phyloP scores from a whole-genome alignment of 1,140 invertebrate genomes.

The Samia ricini region DNA sequence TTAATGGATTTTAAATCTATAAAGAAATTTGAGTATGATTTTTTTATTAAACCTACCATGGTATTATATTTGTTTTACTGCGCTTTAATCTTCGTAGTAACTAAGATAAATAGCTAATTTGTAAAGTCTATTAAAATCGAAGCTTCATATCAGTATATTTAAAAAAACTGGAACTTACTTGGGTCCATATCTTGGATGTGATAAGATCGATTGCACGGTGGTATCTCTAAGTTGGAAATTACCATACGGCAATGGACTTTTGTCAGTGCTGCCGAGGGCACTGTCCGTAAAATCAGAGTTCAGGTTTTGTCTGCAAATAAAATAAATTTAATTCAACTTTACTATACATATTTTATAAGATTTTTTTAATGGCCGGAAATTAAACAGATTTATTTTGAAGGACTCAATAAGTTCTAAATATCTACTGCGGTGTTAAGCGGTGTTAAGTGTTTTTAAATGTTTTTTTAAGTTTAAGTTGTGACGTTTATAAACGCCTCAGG shows the following conservation, averaged over 20 bases:
- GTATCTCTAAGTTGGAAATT: conserved; percentile 95
- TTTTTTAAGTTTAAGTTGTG: too few species aligned
- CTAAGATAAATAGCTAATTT: neutral
- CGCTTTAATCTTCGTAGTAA: neutral
- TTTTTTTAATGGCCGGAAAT: too few species aligned
- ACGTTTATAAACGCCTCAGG: too few species aligned
- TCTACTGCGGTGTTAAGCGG: too few species aligned
- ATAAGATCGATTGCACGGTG: conserved; percentile 95
- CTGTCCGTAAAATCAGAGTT: conserved; percentile 97
- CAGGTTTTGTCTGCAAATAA: conserved; percentile 89
- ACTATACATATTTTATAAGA: too few species aligned
- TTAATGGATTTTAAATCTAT: neutral
- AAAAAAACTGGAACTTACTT: conserved; percentile 78
- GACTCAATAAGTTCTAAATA: too few species aligned
- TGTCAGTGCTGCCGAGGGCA: conserved; percentile 92
- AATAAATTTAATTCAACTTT: neutral
- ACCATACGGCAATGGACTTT: conserved; percentile 93
- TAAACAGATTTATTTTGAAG: too few species aligned
- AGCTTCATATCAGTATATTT: neutral
- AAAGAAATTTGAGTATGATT: neutral
- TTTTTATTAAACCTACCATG: neutral
- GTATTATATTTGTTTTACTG: neutral
- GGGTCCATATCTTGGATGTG: conserved; percentile 92
- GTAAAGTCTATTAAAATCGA: neutral
- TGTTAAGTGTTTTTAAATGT: too few species aligned